Base-by-base conservation (phyloP, 2,888 invertebrate genomes). In the Euplagia quadripunctaria region DNA sequence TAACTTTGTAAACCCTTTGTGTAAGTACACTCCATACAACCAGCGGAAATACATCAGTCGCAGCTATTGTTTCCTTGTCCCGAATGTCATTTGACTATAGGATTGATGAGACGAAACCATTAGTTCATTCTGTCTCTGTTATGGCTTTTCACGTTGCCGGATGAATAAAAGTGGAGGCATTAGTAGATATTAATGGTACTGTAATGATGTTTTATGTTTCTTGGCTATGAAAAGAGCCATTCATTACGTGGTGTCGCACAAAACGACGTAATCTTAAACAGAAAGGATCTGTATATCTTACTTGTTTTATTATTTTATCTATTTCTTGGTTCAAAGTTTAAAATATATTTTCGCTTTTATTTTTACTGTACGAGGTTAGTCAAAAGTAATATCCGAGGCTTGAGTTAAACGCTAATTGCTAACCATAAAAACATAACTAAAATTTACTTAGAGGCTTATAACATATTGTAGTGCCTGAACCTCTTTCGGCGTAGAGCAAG, bases 41-140 rank as follows among this genome's bases (percentile, higher is more conserved):
- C 73, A 64, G 71, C 70, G 74, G 76, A 82, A 82, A 82, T 82
- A 78, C 75, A 77, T 79, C 81, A 78, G 74, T 65, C 51, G 70
- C 31, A 73, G 63, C 81, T 75, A 80, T 83, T 83, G 80, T 83
- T 80, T 83, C 70, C 71, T 70, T 75, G 78, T 82, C 74, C 74
- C 75, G 69, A 74, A 70, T 73, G 74, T 72, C 81, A 79, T 72
- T 73, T 69, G 76, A 82, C 81, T 78, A 78, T 76, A 75, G 79
- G 76, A 82, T 83, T 83, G 83, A 83, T 82, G 82, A 69, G 68
- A 52, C 68, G 64, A 61, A 65, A 71, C 71, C 68, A 74, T 74
- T 74, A 71, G 64, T 70, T 64, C 41, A 41, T 71, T 71, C 55
- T 51, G 58, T 64, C 64, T 61, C 64, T 68, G 64, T 74, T 68